A percentile compares a stretch with the other conserved stretches of the same genome.
Evolutionary conservation across 2,113 vertebrate species (phyloP).

Genomic region (Pseudorasbora parva): DNA sequence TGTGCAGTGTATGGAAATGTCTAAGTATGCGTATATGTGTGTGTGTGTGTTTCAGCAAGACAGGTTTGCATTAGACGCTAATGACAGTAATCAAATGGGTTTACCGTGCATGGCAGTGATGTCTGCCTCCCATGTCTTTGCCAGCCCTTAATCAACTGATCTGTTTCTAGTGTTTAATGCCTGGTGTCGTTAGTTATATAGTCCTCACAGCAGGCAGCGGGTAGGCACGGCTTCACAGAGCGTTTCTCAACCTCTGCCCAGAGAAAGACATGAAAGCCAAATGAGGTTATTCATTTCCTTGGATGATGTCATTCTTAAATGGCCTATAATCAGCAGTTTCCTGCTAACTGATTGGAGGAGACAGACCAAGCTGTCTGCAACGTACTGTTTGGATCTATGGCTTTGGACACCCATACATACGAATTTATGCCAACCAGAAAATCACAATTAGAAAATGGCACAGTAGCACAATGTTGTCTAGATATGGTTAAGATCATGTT

Average conservation of each 20-base stretch:
- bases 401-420: neutral
- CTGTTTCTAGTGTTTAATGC: slow-evolving; percentile 20
- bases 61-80: slow-evolving; percentile 42
- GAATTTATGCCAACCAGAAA: neutral
- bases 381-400: slow-evolving; percentile 36
- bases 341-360: slow-evolving; percentile 65
- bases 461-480: neutral
- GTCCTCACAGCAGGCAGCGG: neutral
- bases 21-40: neutral
- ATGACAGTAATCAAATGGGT: slow-evolving; percentile 49
- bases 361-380: slow-evolving; percentile 51
- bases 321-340: slow-evolving; percentile 69
- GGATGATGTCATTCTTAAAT: slow-evolving; percentile 70
- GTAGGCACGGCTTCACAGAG: slow-evolving; percentile 8
- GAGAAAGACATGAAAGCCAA: slow-evolving; percentile 53
- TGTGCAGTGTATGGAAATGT: neutral
- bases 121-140: slow-evolving; percentile 40
- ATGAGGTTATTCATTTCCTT: slow-evolving; percentile 63
- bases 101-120: slow-evolving; percentile 29
- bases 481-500: too few relatives aligned
- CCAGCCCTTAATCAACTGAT: slow-evolving; percentile 31
- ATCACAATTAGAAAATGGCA: neutral
- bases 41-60: slow-evolving; percentile 36
- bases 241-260: neutral
- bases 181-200: slow-evolving; percentile 6